phyloP scores from a whole-genome alignment of 1,140 invertebrate genomes.

The Halictus rubicundus region DNA sequence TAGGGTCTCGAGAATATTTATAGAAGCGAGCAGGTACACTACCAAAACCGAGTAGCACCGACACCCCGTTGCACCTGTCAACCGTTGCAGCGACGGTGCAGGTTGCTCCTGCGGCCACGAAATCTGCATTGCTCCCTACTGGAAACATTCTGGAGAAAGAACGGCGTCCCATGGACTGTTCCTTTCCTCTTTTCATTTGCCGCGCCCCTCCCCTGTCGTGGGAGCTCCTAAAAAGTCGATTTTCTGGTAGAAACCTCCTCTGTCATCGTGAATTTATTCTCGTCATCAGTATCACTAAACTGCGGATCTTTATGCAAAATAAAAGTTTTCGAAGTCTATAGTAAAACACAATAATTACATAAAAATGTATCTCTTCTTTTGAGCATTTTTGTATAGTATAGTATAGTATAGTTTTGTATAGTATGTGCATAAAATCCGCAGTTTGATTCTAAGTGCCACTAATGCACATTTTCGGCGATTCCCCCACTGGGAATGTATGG shows the following conservation, averaged over 20 bases:
- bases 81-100: constrained; percentile 66
- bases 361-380: too few relatives aligned
- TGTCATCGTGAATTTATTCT: not conserved
- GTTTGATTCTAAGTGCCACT: too few relatives aligned
- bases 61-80: constrained; percentile 72
- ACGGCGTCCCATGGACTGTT: not conserved
- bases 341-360: too few relatives aligned
- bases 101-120: constrained; percentile 58
- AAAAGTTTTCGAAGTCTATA: too few relatives aligned
- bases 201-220: not conserved
- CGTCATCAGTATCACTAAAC: too few relatives aligned
- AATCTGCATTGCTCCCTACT: constrained; percentile 69
- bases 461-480: constrained; percentile 32
- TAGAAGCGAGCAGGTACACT: constrained; percentile 57
- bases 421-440: too few relatives aligned
- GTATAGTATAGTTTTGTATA: too few relatives aligned
- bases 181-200: not conserved
- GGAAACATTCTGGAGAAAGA: constrained; percentile 24
- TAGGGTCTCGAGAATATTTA: constrained; percentile 72
- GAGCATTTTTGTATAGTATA: too few relatives aligned
- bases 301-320: too few relatives aligned
- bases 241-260: not conserved
- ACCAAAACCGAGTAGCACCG: constrained; percentile 61
- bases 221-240: not conserved
- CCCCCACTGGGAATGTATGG: not conserved